Conservation (phyloP, 2,113 vertebrate genomes). For the Acrocephalus kingi region DNA sequence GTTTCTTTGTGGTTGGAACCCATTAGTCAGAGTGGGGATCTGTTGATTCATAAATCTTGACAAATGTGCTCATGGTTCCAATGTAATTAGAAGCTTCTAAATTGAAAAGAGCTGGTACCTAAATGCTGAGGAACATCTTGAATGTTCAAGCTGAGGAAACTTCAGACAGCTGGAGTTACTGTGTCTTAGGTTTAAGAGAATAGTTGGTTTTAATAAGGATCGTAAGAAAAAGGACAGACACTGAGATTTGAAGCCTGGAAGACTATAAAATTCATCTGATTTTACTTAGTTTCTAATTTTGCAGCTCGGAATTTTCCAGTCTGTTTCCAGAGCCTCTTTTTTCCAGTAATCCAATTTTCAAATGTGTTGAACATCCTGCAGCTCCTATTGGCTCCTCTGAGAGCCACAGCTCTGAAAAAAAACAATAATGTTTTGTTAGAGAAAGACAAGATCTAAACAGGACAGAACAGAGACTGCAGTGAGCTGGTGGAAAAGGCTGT, state of each 20-base stretch:
- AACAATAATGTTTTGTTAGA: not conserved
- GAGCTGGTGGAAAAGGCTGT: not conserved
- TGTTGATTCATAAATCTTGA: slow-evolving; percentile 41
- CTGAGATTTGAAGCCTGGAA: not conserved
- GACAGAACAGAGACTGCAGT: not conserved
- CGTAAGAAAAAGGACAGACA: not conserved
- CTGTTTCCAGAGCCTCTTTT: not conserved
- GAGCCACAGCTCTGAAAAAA: not conserved
- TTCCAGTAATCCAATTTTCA: not conserved
- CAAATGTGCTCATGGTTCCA: not conserved
- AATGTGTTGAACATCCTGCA: not conserved
- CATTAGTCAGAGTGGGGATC: not conserved
- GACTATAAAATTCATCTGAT: not conserved
- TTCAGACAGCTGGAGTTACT: not conserved
- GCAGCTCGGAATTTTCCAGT: not conserved
- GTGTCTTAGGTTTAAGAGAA: not conserved
- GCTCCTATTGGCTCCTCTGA: not conserved
- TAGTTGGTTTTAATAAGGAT: not conserved
- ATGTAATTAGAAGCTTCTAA: not conserved
- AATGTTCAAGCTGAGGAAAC: not conserved
- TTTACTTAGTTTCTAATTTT: slow-evolving; percentile 34
- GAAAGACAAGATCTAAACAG: not conserved
- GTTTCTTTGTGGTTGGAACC: not conserved
- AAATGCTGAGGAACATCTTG: not conserved
- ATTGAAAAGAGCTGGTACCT: not conserved